A percentile compares a stretch with the other conserved stretches of the same genome.
These are phyloP conservation scores for Trogon melanurus DNA, from an alignment of 2,113 vertebrate genomes.

Conservation along the genomic window DNA sequence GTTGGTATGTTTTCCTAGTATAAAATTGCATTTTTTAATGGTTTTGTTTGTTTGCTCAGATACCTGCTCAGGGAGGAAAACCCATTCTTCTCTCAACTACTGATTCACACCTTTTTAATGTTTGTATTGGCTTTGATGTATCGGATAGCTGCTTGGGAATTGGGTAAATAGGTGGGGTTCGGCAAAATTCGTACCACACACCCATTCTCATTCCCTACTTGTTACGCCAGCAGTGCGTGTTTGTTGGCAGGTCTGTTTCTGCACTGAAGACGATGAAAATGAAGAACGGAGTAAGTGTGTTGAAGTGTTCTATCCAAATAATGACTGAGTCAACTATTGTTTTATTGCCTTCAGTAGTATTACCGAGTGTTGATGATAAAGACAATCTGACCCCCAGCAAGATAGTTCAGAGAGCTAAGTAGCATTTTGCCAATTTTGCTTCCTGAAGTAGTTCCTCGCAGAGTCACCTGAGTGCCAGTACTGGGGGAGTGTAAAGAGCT, in stretches of 20 bases:
- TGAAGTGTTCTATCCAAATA: not conserved
- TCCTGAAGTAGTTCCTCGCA: not conserved
- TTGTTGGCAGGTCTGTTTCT: not conserved
- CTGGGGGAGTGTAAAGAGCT: not conserved
- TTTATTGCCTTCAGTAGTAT: not conserved
- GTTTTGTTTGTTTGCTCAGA: not conserved
- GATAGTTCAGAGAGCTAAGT: not conserved
- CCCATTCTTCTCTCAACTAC: not conserved
- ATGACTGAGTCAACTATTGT: not conserved
- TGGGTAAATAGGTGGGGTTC: not conserved
- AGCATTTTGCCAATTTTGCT: not conserved
- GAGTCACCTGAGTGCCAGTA: not conserved
- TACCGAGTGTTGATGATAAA: not conserved
- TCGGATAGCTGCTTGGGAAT: not conserved
- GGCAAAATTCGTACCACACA: not conserved
- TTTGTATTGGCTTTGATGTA: not conserved
- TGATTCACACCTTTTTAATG: not conserved
- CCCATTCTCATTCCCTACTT: not conserved
- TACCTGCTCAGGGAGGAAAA: not conserved
- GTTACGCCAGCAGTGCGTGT: not conserved
- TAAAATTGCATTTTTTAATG: not conserved
- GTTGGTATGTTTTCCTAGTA: not conserved
- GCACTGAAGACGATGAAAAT: not conserved
- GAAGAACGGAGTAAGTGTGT: not conserved
- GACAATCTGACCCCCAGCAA: not conserved